phyloP scores from a whole-genome alignment of 2,797 vertebrate genomes.

The Phyllotis vaccarum region DNA sequence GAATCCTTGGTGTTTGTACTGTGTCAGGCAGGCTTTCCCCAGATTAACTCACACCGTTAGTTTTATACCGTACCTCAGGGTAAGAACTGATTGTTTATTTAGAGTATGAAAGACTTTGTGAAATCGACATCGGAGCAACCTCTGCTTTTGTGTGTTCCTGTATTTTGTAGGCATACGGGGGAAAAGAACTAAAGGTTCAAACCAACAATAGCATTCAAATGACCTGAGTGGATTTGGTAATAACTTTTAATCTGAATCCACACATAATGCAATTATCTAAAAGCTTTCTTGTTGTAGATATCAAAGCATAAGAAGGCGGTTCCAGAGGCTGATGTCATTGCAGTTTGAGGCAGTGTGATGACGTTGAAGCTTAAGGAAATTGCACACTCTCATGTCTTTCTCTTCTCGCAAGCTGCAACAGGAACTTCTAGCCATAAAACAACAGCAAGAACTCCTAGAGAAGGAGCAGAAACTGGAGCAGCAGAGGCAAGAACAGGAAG shows the following conservation, averaged over 20 bases:
- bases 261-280: not conserved
- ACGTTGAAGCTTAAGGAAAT: constrained; percentile 79
- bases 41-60: not conserved
- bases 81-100: constrained; percentile 47
- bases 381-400: constrained; percentile 89
- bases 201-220: not conserved
- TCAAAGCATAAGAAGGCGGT: too few species aligned
- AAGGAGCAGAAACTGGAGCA: constrained; percentile 98
- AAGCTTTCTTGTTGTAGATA: not conserved
- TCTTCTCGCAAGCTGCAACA: constrained; percentile 96
- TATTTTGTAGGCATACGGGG: constrained; percentile 41
- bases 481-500: constrained; percentile 97
- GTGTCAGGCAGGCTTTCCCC: not conserved
- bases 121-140: not conserved
- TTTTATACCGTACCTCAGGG: not conserved
- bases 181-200: constrained; percentile 11
- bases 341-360: constrained; percentile 57
- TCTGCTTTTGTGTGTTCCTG: not conserved
- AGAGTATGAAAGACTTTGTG: not conserved
- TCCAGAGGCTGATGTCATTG: constrained; percentile 45
- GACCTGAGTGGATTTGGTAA: constrained; percentile 20
- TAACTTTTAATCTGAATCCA: not conserved
- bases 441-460: constrained; percentile 98
- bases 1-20: constrained; percentile 1
- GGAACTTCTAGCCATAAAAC: constrained; percentile 98